Conservation (phyloP, 2,113 vertebrate genomes). For the Struthidea cinerea region DNA sequence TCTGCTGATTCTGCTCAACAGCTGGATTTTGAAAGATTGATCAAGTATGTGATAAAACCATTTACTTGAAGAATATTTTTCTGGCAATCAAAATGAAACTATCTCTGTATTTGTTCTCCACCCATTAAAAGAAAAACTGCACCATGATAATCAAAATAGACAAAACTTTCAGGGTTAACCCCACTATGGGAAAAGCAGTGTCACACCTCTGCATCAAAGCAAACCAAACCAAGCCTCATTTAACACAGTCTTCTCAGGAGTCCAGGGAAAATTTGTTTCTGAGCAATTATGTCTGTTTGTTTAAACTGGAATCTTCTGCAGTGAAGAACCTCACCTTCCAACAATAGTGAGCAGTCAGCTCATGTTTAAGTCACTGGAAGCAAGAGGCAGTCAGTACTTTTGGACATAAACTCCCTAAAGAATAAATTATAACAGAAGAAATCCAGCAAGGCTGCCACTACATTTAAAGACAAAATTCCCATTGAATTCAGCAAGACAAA, state of each 20-base stretch:
- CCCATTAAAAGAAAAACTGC: neutral
- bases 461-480: conserved; percentile 47
- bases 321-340: neutral
- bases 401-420: conserved; percentile 16
- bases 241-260: neutral
- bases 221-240: neutral
- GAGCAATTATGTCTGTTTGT: neutral
- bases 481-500: conserved; percentile 47
- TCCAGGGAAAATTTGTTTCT: neutral
- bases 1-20: neutral
- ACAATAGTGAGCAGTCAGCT: neutral
- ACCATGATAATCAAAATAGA: neutral
- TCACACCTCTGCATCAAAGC: neutral
- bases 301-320: neutral
- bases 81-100: neutral
- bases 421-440: conserved; percentile 34
- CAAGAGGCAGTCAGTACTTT: neutral
- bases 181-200: neutral
- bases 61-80: neutral
- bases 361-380: neutral
- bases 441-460: neutral
- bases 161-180: neutral
- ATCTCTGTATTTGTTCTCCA: neutral
- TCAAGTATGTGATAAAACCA: neutral
- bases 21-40: conserved; percentile 28